A percentile compares a stretch with the other conserved stretches of the same genome.
Evolutionary conservation across 2,888 invertebrate genomes (phyloP).

Genomic region (Cremastobaeus sp.): DNA sequence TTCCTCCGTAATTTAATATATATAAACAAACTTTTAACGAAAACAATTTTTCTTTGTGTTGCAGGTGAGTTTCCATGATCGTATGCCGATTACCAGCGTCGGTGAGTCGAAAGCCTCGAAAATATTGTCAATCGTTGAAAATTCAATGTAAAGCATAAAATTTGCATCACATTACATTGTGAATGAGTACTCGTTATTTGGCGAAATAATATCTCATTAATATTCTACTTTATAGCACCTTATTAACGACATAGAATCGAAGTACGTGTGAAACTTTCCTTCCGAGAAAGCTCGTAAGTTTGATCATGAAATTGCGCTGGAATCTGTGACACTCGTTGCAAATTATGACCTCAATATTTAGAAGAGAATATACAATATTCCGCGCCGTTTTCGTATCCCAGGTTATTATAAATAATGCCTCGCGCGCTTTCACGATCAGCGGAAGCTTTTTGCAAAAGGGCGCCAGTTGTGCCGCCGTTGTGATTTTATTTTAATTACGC

Average conservation of each 20-base stretch:
- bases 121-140: too few relatives aligned
- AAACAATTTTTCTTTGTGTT: conserved; percentile 9
- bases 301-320: not conserved
- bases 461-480: too few relatives aligned
- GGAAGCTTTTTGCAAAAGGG: too few relatives aligned
- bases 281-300: conserved; percentile 32
- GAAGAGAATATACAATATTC: conserved; percentile 1
- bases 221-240: conserved; percentile 10
- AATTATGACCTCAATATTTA: conserved; percentile 27
- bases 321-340: conserved; percentile 29
- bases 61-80: conserved; percentile 21
- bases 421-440: conserved; percentile 2
- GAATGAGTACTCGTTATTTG: conserved; percentile 4
- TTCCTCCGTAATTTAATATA: conserved; percentile 38
- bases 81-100: not conserved
- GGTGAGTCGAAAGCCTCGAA: conserved; percentile 4
- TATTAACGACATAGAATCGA: not conserved
- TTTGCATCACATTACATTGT: not conserved
- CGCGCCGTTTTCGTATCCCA: not conserved
- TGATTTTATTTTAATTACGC: too few relatives aligned
- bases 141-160: not conserved
- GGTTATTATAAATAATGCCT: too few relatives aligned
- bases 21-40: conserved; percentile 6
- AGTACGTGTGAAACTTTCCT: conserved; percentile 35
- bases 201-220: not conserved